Base-by-base conservation (phyloP, 1,140 invertebrate species). In the Papilio dardanus region DNA sequence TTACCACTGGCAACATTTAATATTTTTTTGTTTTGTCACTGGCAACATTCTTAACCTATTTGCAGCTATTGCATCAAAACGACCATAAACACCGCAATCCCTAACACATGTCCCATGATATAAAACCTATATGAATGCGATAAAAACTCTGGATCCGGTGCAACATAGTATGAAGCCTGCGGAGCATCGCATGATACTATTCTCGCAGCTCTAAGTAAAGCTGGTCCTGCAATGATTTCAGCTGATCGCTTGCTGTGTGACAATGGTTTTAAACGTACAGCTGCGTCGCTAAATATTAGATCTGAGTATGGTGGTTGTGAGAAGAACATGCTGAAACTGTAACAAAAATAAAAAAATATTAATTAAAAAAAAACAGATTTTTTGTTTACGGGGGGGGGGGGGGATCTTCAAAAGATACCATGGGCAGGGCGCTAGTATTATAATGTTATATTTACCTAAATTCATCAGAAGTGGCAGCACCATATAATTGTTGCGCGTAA, bases 271-370 rank as follows among this genome's bases (percentile, higher is more conserved):
- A 99, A 90, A 81, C 98, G 97, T 33, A 97, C 96, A 0, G 98
- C 97, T 0, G 97, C 97, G 88, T 99, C 98, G 93, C 98, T 97
- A 92, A 99, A 99, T 77, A 99, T 99, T 0, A 99, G 91, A 93
- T 99, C 98, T 65, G 96, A 96, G 86, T 96, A 97, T 0, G 97
- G 97, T 2, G 96, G 94, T 16, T 94, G 90, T 0, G 98, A 98
- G 73, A 95, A 96, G 88, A 98, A 99, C 97, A 99, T 98, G 78
- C 97, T 97, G 87, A 98, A 98, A 83, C 97, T 97, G 90, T 46
- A 93, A 91, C 80, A 74, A 81, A 81, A 87, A 19, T 54, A 16
- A 4, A 28, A 3, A 33, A 7, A 14, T n/a, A n/a, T 67, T 67
- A 28, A 30, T 50, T n/a, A n/a, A n/a, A n/a, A n/a, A n/a, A n/a